Evolutionary conservation across 2,113 vertebrate genomes (phyloP).

Genomic region (Erinaceus europaeus): DNA sequence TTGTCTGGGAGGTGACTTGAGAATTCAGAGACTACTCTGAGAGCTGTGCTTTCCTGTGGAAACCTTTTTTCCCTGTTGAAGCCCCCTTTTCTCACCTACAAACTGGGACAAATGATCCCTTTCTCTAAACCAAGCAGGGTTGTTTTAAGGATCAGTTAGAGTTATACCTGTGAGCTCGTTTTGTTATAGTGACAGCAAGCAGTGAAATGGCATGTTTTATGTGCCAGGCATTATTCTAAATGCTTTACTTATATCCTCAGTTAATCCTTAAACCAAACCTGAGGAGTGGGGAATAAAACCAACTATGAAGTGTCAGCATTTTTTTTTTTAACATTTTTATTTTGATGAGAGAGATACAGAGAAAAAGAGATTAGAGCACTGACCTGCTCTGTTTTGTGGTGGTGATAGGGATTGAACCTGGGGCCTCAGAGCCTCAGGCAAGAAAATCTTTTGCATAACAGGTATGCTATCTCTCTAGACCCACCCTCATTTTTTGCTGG

Average conservation of each 20-base stretch:
- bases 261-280: background rate
- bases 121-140: background rate
- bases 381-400: too few species aligned
- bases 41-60: background rate
- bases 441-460: too few species aligned
- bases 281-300: too few species aligned
- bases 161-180: slow-evolving; percentile 34
- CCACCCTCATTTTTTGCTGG: slow-evolving; percentile 16
- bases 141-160: slow-evolving; percentile 15
- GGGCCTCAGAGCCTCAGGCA: too few species aligned
- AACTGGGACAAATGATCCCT: background rate
- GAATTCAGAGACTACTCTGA: background rate
- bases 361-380: too few species aligned
- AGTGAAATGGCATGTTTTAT: background rate
- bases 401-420: too few species aligned
- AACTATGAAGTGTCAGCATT: too few species aligned
- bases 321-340: too few species aligned
- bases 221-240: background rate
- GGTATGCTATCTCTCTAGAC: too few species aligned
- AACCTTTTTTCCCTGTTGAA: background rate
- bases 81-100: background rate
- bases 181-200: background rate
- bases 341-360: too few species aligned
- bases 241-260: slow-evolving; percentile 13
- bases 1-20: background rate